These are phyloP conservation scores for Himalopsyche kuldschensis DNA, from an alignment of 2,888 invertebrate genomes.

Conservation along the genomic window DNA sequence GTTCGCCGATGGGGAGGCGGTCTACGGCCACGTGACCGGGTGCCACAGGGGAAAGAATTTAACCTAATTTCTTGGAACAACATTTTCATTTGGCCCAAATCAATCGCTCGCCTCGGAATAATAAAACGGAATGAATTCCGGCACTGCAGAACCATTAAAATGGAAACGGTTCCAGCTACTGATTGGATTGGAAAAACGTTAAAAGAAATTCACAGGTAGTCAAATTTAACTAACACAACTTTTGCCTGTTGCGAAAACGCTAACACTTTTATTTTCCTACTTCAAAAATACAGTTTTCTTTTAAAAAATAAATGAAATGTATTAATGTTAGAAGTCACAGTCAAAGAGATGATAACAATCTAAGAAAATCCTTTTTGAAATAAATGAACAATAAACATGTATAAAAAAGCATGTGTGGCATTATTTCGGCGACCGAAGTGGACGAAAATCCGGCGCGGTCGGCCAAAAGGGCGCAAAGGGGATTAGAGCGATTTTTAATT, in stretches of 20 bases:
- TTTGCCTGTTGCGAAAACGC: no score
- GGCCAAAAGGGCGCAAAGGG: conserved; percentile 34
- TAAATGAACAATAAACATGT: neutral
- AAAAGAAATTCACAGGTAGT: no score
- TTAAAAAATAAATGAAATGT: no score
- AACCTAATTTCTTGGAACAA: conserved; percentile 7
- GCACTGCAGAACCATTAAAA: no score
- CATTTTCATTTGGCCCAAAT: neutral
- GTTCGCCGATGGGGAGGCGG: neutral
- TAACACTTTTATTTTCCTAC: no score
- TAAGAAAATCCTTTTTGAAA: neutral
- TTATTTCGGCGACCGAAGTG: neutral
- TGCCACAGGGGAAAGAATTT: neutral
- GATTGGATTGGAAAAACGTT: no score
- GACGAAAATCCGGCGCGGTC: conserved; percentile 31
- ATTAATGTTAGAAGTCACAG: no score
- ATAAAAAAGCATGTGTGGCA: neutral
- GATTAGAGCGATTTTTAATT: conserved; percentile 33
- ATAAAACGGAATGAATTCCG: no score
- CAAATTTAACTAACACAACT: no score
- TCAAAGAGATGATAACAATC: neutral
- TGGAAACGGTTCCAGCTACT: no score
- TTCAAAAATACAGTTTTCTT: no score
- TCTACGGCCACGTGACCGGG: neutral
- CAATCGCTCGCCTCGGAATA: no score